phyloP scores from a whole-genome alignment of 2,113 vertebrate genomes.

The Rhodinocichla rosea region DNA sequence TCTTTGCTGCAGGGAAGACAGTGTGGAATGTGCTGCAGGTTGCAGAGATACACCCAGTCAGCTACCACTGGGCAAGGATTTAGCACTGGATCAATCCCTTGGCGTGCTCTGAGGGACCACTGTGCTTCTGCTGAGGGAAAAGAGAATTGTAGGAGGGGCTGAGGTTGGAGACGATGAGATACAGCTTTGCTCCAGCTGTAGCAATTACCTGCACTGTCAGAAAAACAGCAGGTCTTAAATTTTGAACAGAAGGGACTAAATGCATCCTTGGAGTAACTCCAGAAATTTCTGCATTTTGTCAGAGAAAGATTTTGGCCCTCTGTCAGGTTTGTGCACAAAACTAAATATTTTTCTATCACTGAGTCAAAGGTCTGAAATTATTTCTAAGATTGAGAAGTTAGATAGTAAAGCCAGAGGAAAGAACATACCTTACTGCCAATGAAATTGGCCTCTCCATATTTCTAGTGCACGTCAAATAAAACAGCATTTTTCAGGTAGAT shows the following conservation, averaged over 20 bases:
- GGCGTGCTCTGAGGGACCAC: not conserved
- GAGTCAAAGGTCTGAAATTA: not conserved
- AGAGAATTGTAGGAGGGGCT: not conserved
- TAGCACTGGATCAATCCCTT: not conserved
- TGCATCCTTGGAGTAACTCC: slow-evolving; percentile 18
- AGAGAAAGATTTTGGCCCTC: not conserved
- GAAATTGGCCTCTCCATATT: not conserved
- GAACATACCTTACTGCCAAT: not conserved
- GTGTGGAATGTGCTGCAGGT: not conserved
- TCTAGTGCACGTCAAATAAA: not conserved
- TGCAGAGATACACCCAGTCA: not conserved
- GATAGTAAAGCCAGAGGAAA: not conserved
- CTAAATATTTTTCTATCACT: not conserved
- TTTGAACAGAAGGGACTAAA: slow-evolving; percentile 51
- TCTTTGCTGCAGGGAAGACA: not conserved
- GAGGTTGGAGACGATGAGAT: not conserved
- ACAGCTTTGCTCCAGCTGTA: slow-evolving; percentile 22
- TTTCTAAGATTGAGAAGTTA: not conserved
- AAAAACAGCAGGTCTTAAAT: slow-evolving; percentile 32
- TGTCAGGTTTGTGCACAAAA: not conserved
- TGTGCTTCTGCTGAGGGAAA: not conserved
- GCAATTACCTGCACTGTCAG: slow-evolving; percentile 10
- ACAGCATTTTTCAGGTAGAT: not conserved
- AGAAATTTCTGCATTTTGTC: not conserved
- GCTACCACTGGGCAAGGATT: accelerated